Conservation (phyloP, 2,113 vertebrate genomes). For the Aix galericulata region DNA sequence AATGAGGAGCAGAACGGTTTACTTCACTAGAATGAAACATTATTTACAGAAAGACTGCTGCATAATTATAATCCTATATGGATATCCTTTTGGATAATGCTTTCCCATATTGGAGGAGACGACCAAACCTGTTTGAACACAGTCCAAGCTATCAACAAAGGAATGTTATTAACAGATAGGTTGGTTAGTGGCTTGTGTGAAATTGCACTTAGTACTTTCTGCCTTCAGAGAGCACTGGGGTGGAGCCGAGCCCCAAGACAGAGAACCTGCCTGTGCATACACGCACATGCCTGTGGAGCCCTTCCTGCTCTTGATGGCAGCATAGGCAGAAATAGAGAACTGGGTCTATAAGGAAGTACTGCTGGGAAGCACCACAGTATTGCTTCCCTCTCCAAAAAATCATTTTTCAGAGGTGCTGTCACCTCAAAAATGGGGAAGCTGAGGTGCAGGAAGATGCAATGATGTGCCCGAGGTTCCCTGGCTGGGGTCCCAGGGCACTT, state of each 20-base stretch:
- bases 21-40: neutral
- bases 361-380: accelerated
- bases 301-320: accelerated
- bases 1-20: constrained; percentile 8
- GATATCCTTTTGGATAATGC: neutral
- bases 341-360: accelerated
- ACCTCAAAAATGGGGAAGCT: neutral
- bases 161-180: neutral
- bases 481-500: neutral
- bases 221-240: neutral
- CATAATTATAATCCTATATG: neutral
- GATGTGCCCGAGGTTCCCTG: accelerated
- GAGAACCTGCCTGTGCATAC: neutral
- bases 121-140: constrained; percentile 8
- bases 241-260: neutral
- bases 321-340: neutral
- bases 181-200: neutral
- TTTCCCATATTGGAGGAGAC: neutral
- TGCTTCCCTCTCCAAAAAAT: neutral
- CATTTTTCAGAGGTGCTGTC: neutral
- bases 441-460: neutral
- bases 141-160: neutral
- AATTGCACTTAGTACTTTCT: neutral
- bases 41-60: neutral
- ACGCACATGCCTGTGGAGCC: neutral